phyloP scores from a whole-genome alignment of 2,888 invertebrate species.

The Atethmia centrago region DNA sequence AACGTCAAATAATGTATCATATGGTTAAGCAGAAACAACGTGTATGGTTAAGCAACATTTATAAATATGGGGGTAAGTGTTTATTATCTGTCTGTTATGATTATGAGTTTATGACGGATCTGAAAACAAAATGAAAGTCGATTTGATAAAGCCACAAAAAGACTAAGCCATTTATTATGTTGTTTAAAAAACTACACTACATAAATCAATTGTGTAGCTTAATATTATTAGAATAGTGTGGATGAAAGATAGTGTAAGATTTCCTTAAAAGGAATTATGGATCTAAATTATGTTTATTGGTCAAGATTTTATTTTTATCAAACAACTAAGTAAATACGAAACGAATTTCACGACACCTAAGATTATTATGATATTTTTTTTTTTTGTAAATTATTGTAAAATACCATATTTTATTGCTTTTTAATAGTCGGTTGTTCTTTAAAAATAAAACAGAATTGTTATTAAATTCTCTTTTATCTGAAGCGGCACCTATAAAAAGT shows the following conservation, averaged over 20 bases:
- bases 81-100: neutral
- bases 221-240: neutral
- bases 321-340: neutral
- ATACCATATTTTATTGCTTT: constrained; percentile 50
- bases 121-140: neutral
- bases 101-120: neutral
- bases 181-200: neutral
- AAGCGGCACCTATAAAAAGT: constrained; percentile 50
- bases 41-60: no score
- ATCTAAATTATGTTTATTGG: constrained; percentile 17
- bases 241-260: neutral
- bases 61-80: no score
- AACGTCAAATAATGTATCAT: no score
- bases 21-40: no score
- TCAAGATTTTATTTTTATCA: constrained; percentile 22
- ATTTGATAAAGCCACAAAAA: neutral
- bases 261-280: constrained; percentile 1
- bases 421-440: constrained; percentile 45
- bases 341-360: constrained; percentile 21
- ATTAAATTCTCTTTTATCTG: constrained; percentile 36
- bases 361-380: constrained; percentile 28
- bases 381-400: neutral
- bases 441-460: constrained; percentile 19
- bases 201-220: neutral
- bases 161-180: neutral